A percentile compares a stretch with the other conserved stretches of the same genome.
phyloP scores from a whole-genome alignment of 2,113 vertebrate species.

The Nerophis ophidion region DNA sequence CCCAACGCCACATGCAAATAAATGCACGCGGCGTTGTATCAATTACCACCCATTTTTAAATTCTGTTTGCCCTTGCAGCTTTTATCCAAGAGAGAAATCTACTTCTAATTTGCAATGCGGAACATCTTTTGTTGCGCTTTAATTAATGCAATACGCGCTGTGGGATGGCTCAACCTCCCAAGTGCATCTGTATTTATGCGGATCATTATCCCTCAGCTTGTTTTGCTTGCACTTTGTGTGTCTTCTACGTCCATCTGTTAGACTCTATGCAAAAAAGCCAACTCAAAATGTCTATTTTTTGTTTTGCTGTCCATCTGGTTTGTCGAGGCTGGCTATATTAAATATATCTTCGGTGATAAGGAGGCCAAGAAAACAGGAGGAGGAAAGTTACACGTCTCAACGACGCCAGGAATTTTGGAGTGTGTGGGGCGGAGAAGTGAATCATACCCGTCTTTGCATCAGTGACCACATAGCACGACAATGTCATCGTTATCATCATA shows the following conservation, averaged over 20 bases:
- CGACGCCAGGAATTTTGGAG: constrained; percentile 12
- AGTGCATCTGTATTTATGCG: not conserved
- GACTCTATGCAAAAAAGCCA: not conserved
- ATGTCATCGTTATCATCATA: constrained; percentile 19
- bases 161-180: not conserved
- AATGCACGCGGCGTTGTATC: not conserved
- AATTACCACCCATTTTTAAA: not conserved
- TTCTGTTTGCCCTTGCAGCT: not conserved
- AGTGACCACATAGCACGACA: not conserved
- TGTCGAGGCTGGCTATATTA: not conserved
- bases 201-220: not conserved
- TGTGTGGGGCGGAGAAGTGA: constrained; percentile 40
- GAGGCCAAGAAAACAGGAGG: constrained; percentile 3
- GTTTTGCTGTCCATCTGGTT: not conserved
- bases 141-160: constrained; percentile 1
- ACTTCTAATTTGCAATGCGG: not conserved
- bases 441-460: constrained; percentile 7
- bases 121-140: not conserved
- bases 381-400: constrained; percentile 19
- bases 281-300: not conserved
- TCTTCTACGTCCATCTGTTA: not conserved
- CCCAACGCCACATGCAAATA: too few relatives aligned
- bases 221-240: not conserved
- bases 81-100: not conserved
- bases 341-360: not conserved